Percentiles rank a stretch among this genome's conserved stretches.
Evolutionary conservation across 2,888 invertebrate species (phyloP).

Genomic region (Drosophila testacea): DNA sequence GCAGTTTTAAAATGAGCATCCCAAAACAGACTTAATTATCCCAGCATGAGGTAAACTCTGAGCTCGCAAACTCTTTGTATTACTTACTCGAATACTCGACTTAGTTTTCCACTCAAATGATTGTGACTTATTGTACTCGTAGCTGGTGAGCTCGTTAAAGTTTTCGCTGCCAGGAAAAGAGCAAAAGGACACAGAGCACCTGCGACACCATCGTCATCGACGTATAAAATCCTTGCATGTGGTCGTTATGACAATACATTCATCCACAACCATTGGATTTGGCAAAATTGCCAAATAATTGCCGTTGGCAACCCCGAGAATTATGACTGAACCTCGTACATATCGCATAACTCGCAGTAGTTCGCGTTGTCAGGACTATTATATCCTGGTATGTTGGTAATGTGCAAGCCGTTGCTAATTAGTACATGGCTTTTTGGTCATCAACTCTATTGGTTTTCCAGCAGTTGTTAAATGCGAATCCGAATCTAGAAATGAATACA

Average conservation of each 20-base stretch:
- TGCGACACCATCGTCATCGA: constrained; percentile 37
- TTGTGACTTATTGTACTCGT: constrained; percentile 44
- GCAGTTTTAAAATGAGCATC: constrained; percentile 75
- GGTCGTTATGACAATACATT: constrained; percentile 81
- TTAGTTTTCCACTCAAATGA: constrained; percentile 29
- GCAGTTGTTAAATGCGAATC: constrained; percentile 14
- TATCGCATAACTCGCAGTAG: neutral
- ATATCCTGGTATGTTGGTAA: constrained; percentile 50
- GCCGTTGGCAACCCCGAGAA: constrained; percentile 56
- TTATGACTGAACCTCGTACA: constrained; percentile 28
- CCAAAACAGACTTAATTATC: constrained; percentile 62
- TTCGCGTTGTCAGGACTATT: constrained; percentile 61
- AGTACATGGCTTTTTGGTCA: constrained; percentile 58
- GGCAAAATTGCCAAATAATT: constrained; percentile 82
- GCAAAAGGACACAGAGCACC: constrained; percentile 57
- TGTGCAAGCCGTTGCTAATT: constrained; percentile 74
- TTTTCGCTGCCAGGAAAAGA: constrained; percentile 75
- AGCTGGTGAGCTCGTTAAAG: constrained; percentile 76
- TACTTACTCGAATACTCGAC: constrained; percentile 11
- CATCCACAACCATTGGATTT: constrained; percentile 62
- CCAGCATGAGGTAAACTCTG: constrained; percentile 5
- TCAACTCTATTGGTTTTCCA: constrained; percentile 57
- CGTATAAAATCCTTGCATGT: constrained; percentile 69
- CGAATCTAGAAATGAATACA: constrained; percentile 25
- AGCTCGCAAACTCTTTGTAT: constrained; percentile 21